Conservation (phyloP, 2,888 invertebrate species). For the Agonopterix subpropinquella region DNA sequence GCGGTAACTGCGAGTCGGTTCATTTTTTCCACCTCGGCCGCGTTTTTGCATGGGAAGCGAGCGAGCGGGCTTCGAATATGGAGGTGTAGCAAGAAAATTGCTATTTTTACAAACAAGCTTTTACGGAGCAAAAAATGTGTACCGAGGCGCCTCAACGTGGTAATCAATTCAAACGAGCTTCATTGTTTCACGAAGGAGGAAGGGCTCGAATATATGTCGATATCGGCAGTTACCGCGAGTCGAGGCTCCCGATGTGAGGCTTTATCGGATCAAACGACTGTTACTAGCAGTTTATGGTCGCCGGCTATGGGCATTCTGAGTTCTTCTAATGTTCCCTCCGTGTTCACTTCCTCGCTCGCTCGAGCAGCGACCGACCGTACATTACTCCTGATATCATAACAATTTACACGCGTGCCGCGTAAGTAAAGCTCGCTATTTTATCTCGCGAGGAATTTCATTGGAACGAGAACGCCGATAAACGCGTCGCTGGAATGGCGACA, state of each 20-base stretch:
- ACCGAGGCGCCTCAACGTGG: slow-evolving; percentile 38
- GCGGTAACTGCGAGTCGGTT: slow-evolving; percentile 34
- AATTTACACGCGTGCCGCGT: slow-evolving; percentile 9
- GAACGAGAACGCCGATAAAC: slow-evolving; percentile 18
- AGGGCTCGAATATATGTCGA: slow-evolving; percentile 42
- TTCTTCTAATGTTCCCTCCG: slow-evolving; percentile 42
- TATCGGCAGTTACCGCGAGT: slow-evolving; percentile 36
- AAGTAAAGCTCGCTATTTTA: slow-evolving; percentile 14
- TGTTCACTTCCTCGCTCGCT: slow-evolving; percentile 29
- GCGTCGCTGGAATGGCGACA: slow-evolving; percentile 25
- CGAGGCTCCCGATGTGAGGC: slow-evolving; percentile 34
- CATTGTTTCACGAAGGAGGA: slow-evolving; percentile 50
- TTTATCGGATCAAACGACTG: slow-evolving; percentile 52
- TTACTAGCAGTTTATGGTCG: slow-evolving; percentile 44
- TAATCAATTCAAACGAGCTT: slow-evolving; percentile 55
- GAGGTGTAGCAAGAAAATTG: slow-evolving; percentile 53
- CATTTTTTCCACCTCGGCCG: slow-evolving; percentile 35
- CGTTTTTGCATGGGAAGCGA: slow-evolving; percentile 44
- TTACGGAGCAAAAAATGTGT: slow-evolving; percentile 46
- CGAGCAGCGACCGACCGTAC: slow-evolving; percentile 1
- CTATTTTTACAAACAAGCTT: slow-evolving; percentile 58
- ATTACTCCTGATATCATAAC: slow-evolving; percentile 13
- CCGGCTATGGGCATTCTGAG: slow-evolving; percentile 42
- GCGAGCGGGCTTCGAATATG: slow-evolving; percentile 42
- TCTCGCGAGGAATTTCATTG: slow-evolving; percentile 13